phyloP scores from a whole-genome alignment of 2,888 invertebrate species.

The Capitulum mitella region DNA sequence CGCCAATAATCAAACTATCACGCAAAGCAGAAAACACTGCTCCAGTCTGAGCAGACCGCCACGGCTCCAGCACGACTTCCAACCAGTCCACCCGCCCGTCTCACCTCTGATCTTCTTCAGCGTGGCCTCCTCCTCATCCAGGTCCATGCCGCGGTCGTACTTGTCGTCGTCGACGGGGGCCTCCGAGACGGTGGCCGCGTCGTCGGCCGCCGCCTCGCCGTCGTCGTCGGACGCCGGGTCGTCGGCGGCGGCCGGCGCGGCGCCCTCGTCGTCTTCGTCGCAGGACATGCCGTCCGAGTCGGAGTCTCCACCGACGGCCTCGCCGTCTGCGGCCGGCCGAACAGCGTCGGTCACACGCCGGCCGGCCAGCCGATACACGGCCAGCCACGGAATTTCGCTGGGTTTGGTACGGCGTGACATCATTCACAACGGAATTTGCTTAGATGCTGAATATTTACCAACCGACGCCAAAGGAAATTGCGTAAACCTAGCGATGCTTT shows the following conservation, averaged over 20 bases:
- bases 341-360: conserved; percentile 34
- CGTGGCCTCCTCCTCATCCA: conserved; percentile 69
- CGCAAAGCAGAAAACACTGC: no score
- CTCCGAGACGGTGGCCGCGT: not conserved
- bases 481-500: no score
- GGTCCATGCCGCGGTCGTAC: conserved; percentile 62
- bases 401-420: no score
- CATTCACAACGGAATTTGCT: no score
- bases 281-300: conserved; percentile 44
- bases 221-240: not conserved
- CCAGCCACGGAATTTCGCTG: no score
- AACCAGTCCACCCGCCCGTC: not conserved
- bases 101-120: conserved; percentile 60
- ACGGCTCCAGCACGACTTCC: no score
- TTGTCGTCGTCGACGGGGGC: conserved; percentile 54
- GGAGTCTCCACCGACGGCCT: conserved; percentile 57
- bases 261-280: not conserved
- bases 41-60: no score
- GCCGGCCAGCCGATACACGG: no score
- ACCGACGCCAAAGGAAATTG: no score
- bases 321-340: conserved; percentile 47
- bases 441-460: no score
- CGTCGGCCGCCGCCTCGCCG: not conserved
- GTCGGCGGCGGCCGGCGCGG: not conserved
- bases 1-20: no score